Conservation (phyloP, 2,113 vertebrate species). For the Corapipo altera region DNA sequence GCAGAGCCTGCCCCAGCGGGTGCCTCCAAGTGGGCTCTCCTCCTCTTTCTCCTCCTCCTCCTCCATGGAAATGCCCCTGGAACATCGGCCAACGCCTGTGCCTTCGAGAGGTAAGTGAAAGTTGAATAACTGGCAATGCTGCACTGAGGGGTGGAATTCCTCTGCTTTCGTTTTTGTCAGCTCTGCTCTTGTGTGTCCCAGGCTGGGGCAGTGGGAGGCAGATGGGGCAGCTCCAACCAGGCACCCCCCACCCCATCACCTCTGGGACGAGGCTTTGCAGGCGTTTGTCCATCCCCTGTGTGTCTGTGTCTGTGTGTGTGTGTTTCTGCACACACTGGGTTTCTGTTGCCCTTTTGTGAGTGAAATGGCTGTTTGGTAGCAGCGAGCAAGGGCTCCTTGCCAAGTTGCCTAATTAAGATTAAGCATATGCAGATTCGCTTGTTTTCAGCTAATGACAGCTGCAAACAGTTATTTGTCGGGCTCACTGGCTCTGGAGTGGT, state of each 20-base stretch:
- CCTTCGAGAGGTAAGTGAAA: not conserved
- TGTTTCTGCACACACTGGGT: not conserved
- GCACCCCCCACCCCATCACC: not conserved
- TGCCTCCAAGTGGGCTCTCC: not conserved
- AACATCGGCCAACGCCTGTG: not conserved
- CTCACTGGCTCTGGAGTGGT: constrained; percentile 35
- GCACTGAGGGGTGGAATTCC: not conserved
- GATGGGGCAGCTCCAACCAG: not conserved
- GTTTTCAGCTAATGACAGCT: constrained; percentile 73
- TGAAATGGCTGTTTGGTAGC: constrained; percentile 50
- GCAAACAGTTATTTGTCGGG: constrained; percentile 67
- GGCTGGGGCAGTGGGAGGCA: not conserved
- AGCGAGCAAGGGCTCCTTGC: constrained; percentile 56
- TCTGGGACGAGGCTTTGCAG: not conserved
- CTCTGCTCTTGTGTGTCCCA: rapidly evolving
- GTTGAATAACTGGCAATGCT: not conserved
- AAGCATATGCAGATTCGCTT: constrained; percentile 71
- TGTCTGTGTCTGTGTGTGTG: not conserved
- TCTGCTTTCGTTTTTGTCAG: not conserved
- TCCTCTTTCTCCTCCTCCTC: not conserved
- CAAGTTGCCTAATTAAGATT: constrained; percentile 55
- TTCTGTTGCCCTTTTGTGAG: constrained; percentile 61
- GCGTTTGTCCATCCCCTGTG: not conserved
- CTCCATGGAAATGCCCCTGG: not conserved
- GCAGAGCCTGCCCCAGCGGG: not conserved